Evolutionary conservation across 2,797 vertebrate species (phyloP), one percentile per base, ranked within the genome.

Genomic region (Malurus leucopterus): DNA sequence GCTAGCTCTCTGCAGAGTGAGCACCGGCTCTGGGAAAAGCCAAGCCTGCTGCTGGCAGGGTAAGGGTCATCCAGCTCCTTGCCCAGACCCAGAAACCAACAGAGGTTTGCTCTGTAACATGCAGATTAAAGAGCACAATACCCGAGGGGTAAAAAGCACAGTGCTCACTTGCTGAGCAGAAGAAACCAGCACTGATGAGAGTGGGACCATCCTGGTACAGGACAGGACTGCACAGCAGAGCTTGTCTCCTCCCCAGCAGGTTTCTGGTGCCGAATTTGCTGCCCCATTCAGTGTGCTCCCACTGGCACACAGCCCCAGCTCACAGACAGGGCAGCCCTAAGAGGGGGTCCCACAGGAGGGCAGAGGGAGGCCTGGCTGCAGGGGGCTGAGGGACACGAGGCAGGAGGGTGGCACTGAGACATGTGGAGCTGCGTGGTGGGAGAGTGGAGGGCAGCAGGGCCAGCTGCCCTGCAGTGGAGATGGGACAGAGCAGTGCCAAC

Each of bases 341-440:
- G 5, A 8, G 11, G 6, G 3, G 21, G 8, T 53, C 40, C 59
- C 43, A 68, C 0, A 0, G 19, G 62, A 83, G 51, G 34, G 47
- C 65, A 64, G 55, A 44, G 43, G 22, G n/a, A 29, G 24, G 10
- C 24, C 54, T 64, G 81, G 61, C 74, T 80, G 44, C 40, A 40
- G 8, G 11, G 41, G 44, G 15, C 67, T 22, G 63, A 88, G 70
- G 47, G 84, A 69, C 5, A 8, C 47, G 68, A 44, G 84, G 43
- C 34, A 50, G 59, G 26, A 80, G 43, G 38, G 61, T 7, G 4
- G 75, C n/a, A 14, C 54, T 0, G 0, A 80, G 69, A 70, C 0
- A 0, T 15, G 30, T 34, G 84, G 62, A 89, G 53, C 67, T 61
- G 71, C 30, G n/a, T 0, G 5, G 51, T 38, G 23, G 59, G 65